Base-by-base conservation (phyloP, 2,888 invertebrate genomes). In the Thera britannica region DNA sequence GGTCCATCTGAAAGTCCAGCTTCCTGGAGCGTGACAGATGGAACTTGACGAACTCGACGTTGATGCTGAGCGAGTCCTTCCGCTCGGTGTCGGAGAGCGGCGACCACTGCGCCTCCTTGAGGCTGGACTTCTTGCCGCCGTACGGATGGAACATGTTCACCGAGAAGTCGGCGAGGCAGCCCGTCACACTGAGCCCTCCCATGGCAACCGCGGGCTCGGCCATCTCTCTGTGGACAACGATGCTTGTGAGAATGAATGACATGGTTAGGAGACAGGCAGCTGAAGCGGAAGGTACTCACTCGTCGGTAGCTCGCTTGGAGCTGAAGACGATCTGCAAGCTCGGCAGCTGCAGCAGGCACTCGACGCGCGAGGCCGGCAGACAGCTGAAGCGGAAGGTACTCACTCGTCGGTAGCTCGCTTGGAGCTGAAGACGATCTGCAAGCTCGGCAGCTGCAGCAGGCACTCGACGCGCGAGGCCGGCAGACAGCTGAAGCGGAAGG, bases 71-170 rank as follows among this genome's bases (percentile, higher is more conserved):
- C 0, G 99, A 99, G 92, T 99, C 99, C 86, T 99, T 99, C 60
- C 99, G 94, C 89, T 98, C 98, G 72, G 96, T 96, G 82, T 98
- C 98, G 0, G 97, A 96, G 2, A 97, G 91, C 0, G 98, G 98
- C 0, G 97, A 97, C 96, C 97, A 97, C 85, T 97, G 97, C 0
- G 97, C 96, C 84, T 96, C 61, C 73, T 87, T 87, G n/a, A 86
- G 79, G 80, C 96, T 96, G 9, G 97, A 95, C 88, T 98, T 98
- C 88, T 98, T 98, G 59, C 97, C 97, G 6, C 99, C 99, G 85
- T 99, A 99, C 0, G 99, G 99, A 93, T 99, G 99, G 93, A 99
- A 99, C 82, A 99, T 98, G 90, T 98, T 99, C 2, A 99, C 97
- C 2, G 98, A 98, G 92, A 99, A 99, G 90, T 99, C 99, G 0